These are phyloP conservation scores for Anodontia alba DNA, from an alignment of 2,888 invertebrate genomes.

Conservation along the genomic window DNA sequence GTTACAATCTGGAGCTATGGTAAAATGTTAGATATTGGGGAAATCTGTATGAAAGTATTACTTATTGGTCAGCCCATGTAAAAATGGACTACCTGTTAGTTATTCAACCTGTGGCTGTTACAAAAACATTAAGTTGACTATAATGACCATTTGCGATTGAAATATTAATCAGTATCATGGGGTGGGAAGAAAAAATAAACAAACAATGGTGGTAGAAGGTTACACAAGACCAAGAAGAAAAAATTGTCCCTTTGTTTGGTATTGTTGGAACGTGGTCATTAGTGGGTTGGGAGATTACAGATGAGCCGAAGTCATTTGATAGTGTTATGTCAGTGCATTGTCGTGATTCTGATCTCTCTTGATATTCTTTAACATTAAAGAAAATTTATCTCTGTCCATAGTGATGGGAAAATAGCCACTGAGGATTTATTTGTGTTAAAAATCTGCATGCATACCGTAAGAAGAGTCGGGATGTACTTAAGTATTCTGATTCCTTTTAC, in stretches of 20 bases:
- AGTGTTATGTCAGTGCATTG: conserved; percentile 8
- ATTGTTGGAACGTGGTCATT: background rate
- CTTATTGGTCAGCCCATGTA: too few relatives aligned
- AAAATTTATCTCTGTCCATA: background rate
- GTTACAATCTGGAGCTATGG: too few relatives aligned
- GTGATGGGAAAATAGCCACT: too few relatives aligned
- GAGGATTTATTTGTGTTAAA: too few relatives aligned
- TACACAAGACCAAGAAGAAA: conserved; percentile 11
- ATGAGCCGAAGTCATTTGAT: background rate
- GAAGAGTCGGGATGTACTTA: too few relatives aligned
- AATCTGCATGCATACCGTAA: too few relatives aligned
- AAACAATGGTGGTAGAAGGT: conserved; percentile 8
- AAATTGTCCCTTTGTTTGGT: conserved; percentile 2
- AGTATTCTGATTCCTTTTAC: too few relatives aligned
- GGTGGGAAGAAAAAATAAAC: conserved; percentile 18
- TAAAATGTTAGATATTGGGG: too few relatives aligned
- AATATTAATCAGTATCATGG: conserved; percentile 10
- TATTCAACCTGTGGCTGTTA: background rate
- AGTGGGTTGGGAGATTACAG: background rate
- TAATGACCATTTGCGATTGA: conserved; percentile 12
- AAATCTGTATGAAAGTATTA: too few relatives aligned
- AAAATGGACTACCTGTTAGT: background rate
- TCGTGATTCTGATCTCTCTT: background rate
- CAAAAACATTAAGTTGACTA: background rate
- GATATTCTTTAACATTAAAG: background rate